Evolutionary conservation across 1,140 invertebrate genomes (phyloP), one percentile per base, ranked within the genome.

Genomic region (Hypsibius dujardini): DNA sequence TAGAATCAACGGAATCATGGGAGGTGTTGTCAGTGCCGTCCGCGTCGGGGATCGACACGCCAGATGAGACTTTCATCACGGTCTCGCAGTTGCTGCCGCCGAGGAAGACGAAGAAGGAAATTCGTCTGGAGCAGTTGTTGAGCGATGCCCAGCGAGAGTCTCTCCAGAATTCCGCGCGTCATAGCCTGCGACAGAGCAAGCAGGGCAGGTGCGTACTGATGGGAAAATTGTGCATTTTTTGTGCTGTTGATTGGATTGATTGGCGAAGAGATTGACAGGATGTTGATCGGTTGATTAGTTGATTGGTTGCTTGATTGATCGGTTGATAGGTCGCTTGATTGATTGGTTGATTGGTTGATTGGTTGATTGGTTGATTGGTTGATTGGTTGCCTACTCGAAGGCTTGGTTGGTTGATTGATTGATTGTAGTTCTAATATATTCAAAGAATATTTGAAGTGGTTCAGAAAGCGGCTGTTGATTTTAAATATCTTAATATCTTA

Each of bases 1-100:
- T n/a, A 56, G 50, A 56, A 56, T 56, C 50, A 7, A 56, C 50
- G 7, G 50, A 56, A 56, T 56, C 50, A 56, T 56, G 50, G 50
- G 50, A 56, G n/a, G 50, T 56, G 7, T n/a, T 56, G 7, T 56
- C 50, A 12, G 50, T 56, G 7, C 50, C 50, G 7, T 56, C 50
- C 7, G 50, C 50, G n/a, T 56, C 50, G 7, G 50, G 50, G 0
- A 7, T 7, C n/a, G 50, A 56, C 7, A 56, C 50, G 50, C 28
- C 28, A 28, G 50, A 56, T 0, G 50, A 56, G 50, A 56, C 50
- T n/a, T 12, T 56, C 7, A 7, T 56, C 7, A n/a, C n/a, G 50
- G 7, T n/a, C 0, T 12, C 50, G 7, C 7, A 7, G 7, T n/a
- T 12, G 50, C n/a, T 12, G 7, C 7, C 7, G 7, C n/a, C 50